phyloP scores from a whole-genome alignment of 2,797 vertebrate species.

The Sebastes iracundus region DNA sequence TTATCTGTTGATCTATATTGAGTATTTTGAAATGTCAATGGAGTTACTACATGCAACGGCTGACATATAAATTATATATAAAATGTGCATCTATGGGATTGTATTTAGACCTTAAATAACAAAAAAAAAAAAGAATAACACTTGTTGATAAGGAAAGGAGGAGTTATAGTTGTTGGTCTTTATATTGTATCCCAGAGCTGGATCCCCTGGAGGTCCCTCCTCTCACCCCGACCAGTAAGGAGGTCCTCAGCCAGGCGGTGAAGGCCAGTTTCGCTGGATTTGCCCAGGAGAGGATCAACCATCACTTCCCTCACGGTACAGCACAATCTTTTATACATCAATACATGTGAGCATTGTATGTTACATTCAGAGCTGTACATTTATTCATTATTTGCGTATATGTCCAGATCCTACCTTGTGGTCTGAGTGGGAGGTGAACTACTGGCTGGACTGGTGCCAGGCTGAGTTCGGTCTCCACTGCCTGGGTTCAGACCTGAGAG shows the following conservation, averaged over 20 bases:
- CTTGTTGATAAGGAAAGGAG: not conserved
- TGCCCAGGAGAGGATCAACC: slow-evolving; percentile 63
- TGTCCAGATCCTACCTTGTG: slow-evolving; percentile 72
- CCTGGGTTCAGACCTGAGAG: slow-evolving; percentile 63
- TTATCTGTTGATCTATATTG: not conserved
- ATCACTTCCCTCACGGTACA: slow-evolving; percentile 70
- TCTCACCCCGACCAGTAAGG: slow-evolving; percentile 78
- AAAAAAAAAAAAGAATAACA: not conserved
- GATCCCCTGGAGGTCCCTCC: slow-evolving; percentile 77
- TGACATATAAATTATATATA: not conserved
- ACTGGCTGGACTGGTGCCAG: slow-evolving; percentile 82
- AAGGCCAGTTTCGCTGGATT: slow-evolving; percentile 77
- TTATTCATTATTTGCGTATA: not conserved
- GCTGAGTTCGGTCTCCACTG: slow-evolving; percentile 72
- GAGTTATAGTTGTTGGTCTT: not conserved
- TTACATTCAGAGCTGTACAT: not conserved
- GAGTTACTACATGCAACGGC: not conserved
- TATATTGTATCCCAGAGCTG: slow-evolving; percentile 38
- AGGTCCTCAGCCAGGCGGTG: slow-evolving; percentile 75
- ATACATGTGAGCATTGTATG: not conserved
- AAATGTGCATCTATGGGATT: not conserved
- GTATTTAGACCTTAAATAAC: not conserved
- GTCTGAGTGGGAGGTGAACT: slow-evolving; percentile 78
- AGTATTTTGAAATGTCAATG: not conserved
- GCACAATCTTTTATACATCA: not conserved